Evolutionary conservation across 1,140 invertebrate species (phyloP).

Genomic region (Scaptomyza montana): DNA sequence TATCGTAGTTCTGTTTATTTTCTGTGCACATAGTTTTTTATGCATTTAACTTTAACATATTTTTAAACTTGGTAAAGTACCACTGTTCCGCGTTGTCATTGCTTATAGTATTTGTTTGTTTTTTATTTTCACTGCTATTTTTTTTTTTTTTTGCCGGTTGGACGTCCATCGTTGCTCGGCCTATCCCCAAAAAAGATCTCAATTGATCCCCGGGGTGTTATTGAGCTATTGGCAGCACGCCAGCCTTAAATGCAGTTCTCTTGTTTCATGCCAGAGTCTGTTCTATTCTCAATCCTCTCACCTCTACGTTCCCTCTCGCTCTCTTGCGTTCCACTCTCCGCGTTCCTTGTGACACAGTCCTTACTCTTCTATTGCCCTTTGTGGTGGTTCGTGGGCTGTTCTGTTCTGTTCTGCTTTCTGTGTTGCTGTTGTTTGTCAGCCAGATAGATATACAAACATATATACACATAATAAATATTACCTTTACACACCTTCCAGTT

Average conservation of each 20-base stretch:
- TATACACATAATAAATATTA: conserved; percentile 74
- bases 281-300: conserved; percentile 9
- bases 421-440: conserved; percentile 59
- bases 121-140: background rate
- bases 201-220: conserved; percentile 79
- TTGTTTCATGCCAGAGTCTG: background rate
- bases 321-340: background rate
- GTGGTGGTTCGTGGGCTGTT: conserved; percentile 8
- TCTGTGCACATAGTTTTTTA: no score
- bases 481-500: conserved; percentile 63
- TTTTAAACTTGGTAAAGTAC: background rate
- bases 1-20: no score
- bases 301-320: background rate
- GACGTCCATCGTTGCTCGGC: conserved; percentile 11
- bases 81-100: conserved; percentile 27
- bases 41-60: background rate
- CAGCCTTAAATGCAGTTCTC: conserved; percentile 31
- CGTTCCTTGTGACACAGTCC: background rate
- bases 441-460: conserved; percentile 31
- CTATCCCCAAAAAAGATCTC: conserved; percentile 75
- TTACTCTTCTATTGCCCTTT: conserved; percentile 11
- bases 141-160: conserved; percentile 19
- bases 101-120: conserved; percentile 20
- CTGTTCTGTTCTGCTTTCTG: conserved; percentile 3
- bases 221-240: conserved; percentile 77